These are phyloP conservation scores for Hedya salicella DNA, from an alignment of 2,888 invertebrate genomes.

Conservation along the genomic window DNA sequence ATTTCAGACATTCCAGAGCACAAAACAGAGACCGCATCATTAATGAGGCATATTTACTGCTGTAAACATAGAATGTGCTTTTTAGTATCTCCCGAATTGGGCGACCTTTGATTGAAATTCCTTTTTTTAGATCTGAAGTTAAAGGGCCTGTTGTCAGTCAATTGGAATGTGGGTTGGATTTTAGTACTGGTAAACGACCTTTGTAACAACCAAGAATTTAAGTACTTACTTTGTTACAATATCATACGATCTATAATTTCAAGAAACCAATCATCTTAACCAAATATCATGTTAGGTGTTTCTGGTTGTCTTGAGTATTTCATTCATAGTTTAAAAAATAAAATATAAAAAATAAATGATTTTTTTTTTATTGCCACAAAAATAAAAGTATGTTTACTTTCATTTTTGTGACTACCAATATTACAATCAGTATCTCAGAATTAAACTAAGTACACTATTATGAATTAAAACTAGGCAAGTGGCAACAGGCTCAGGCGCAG, in stretches of 20 bases:
- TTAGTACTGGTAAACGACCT: slow-evolving; percentile 9
- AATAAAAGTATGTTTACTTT: too few relatives aligned
- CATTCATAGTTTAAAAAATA: too few relatives aligned
- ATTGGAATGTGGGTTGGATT: slow-evolving; percentile 12
- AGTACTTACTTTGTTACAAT: not conserved
- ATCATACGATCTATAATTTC: not conserved
- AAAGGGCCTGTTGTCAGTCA: slow-evolving; percentile 28
- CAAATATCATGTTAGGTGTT: too few relatives aligned
- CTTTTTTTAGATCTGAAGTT: slow-evolving; percentile 15
- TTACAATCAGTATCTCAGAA: too few relatives aligned
- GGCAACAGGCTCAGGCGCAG: too few relatives aligned
- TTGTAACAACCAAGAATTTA: not conserved
- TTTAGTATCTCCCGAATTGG: slow-evolving; percentile 36
- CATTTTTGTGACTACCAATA: too few relatives aligned
- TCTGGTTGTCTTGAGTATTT: too few relatives aligned
- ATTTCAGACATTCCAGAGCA: slow-evolving; percentile 55
- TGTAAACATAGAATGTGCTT: slow-evolving; percentile 43
- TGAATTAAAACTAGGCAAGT: too few relatives aligned
- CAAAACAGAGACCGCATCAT: slow-evolving; percentile 63
- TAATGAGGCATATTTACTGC: slow-evolving; percentile 58
- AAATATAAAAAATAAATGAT: too few relatives aligned
- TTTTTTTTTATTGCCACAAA: too few relatives aligned
- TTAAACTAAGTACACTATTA: too few relatives aligned
- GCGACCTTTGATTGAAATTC: slow-evolving; percentile 39
- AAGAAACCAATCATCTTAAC: too few relatives aligned